These are phyloP conservation scores for Ammospiza maritima DNA, from an alignment of 2,797 vertebrate species.

Conservation along the genomic window DNA sequence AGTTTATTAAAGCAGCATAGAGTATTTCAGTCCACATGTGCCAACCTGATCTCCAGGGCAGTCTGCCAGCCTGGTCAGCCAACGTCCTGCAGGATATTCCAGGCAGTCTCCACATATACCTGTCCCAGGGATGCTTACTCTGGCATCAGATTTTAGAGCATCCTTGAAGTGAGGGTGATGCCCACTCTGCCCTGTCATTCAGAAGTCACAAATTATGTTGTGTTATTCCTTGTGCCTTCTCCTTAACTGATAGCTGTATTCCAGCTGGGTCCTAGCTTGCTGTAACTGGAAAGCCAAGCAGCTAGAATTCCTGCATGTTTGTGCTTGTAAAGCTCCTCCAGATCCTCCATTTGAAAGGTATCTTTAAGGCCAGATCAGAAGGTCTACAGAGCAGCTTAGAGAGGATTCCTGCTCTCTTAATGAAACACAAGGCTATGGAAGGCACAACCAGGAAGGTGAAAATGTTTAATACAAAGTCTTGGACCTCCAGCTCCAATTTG, in stretches of 20 bases:
- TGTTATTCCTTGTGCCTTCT: background rate
- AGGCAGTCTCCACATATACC: background rate
- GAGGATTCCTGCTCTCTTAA: background rate
- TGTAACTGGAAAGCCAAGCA: background rate
- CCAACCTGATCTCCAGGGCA: background rate
- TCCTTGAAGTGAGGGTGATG: background rate
- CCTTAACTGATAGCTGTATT: background rate
- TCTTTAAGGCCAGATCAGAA: constrained; percentile 5
- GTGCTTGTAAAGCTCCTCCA: background rate
- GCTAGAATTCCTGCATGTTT: background rate
- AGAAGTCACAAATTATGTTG: background rate
- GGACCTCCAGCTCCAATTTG: background rate
- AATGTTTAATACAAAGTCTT: background rate
- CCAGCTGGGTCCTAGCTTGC: background rate
- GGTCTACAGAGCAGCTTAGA: background rate
- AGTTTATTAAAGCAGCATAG: constrained; percentile 46
- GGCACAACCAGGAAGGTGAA: background rate
- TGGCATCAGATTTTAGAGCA: background rate
- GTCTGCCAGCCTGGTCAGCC: background rate
- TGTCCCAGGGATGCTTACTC: background rate
- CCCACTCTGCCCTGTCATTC: background rate
- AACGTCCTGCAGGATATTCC: background rate
- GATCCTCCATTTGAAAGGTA: background rate
- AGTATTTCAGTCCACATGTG: background rate
- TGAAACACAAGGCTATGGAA: background rate